Conservation (phyloP, 2,797 vertebrate genomes). For the Hypotaenidia okinawae region DNA sequence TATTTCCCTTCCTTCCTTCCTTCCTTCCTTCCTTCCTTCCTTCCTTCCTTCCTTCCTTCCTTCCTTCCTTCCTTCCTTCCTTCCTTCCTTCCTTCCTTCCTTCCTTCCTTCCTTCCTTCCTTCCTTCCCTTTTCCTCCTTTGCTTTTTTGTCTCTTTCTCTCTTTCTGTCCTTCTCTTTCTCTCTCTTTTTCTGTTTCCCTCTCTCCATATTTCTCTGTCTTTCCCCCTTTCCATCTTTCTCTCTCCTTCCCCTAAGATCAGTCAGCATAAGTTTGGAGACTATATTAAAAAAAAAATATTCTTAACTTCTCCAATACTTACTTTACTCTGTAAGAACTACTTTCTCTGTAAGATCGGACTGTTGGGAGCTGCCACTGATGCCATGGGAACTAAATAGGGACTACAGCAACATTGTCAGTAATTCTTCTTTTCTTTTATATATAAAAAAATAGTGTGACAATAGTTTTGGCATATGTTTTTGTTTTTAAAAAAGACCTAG, state of each 20-base stretch:
- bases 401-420: not conserved
- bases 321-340: not conserved
- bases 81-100: too few relatives aligned
- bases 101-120: too few relatives aligned
- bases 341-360: not conserved
- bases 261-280: not conserved
- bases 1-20: too few relatives aligned
- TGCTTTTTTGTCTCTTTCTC: too few relatives aligned
- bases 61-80: too few relatives aligned
- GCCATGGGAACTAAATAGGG: not conserved
- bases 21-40: too few relatives aligned
- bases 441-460: not conserved
- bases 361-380: not conserved
- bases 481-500: not conserved
- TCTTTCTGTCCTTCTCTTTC: too few relatives aligned
- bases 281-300: not conserved
- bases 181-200: too few relatives aligned
- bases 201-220: too few relatives aligned
- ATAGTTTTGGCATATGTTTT: not conserved
- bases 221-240: too few relatives aligned
- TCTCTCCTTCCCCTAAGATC: not conserved
- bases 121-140: too few relatives aligned
- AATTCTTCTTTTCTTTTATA: not conserved
- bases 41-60: too few relatives aligned
- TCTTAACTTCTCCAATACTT: not conserved